phyloP scores from a whole-genome alignment of 2,113 vertebrate species.

The Etheostoma spectabile region DNA sequence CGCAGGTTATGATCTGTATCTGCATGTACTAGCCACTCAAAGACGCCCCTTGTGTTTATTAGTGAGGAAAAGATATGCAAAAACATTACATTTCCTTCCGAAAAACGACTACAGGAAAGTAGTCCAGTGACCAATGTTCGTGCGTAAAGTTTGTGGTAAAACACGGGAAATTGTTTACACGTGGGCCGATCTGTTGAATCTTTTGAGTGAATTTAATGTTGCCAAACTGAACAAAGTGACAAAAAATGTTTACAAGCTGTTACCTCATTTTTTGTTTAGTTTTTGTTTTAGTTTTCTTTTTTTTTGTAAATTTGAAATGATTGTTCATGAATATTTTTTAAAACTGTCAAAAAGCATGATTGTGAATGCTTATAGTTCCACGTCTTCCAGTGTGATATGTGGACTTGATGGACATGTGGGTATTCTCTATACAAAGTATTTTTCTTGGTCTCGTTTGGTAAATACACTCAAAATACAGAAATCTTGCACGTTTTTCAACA shows the following conservation, averaged over 20 bases:
- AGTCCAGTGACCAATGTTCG: slow-evolving; percentile 56
- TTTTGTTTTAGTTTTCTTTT: neutral
- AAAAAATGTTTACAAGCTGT: slow-evolving; percentile 83
- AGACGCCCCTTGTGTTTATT: slow-evolving; percentile 35
- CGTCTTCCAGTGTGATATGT: slow-evolving; percentile 57
- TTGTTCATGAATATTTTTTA: slow-evolving; percentile 58
- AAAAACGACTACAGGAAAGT: slow-evolving; percentile 41
- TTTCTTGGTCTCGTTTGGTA: slow-evolving; percentile 57
- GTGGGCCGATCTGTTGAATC: slow-evolving; percentile 56
- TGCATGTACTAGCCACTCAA: slow-evolving; percentile 37
- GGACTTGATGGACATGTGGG: slow-evolving; percentile 55
- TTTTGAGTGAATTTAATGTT: slow-evolving; percentile 66
- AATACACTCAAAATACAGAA: slow-evolving; percentile 34
- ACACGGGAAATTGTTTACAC: slow-evolving; percentile 69
- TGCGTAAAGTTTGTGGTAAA: slow-evolving; percentile 80
- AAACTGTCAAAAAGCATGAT: slow-evolving; percentile 65
- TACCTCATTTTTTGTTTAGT: slow-evolving; percentile 73
- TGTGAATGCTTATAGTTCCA: slow-evolving; percentile 54
- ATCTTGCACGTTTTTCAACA: slow-evolving; percentile 71
- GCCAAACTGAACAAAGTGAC: slow-evolving; percentile 78
- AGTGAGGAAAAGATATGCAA: slow-evolving; percentile 80
- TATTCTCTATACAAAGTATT: slow-evolving; percentile 65
- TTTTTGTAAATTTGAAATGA: slow-evolving; percentile 60
- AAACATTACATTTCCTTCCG: slow-evolving; percentile 58
- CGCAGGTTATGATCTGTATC: slow-evolving; percentile 37